Percentiles rank a stretch among this genome's conserved stretches.
These are phyloP conservation scores for Percina caprodes DNA, from an alignment of 2,113 vertebrate genomes.

Conservation along the genomic window DNA sequence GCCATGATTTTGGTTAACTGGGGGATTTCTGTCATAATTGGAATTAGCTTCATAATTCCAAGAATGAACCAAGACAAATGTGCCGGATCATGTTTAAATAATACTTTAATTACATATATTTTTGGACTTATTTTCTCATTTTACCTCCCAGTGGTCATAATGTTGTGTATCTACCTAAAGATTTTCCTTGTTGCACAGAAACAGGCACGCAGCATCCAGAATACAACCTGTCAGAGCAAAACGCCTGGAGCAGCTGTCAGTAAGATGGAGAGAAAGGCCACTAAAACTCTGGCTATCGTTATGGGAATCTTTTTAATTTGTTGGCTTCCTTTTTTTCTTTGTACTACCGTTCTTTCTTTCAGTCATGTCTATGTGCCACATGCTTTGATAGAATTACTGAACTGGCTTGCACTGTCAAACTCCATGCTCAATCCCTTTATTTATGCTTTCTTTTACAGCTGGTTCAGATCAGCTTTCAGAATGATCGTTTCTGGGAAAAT, in stretches of 20 bases:
- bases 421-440: too few relatives aligned
- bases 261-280: slow-evolving; percentile 8
- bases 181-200: slow-evolving; percentile 50
- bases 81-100: background rate
- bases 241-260: slow-evolving; percentile 14
- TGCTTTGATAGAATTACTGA: background rate
- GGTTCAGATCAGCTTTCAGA: too few relatives aligned
- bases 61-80: slow-evolving; percentile 7
- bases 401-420: slow-evolving; percentile 1
- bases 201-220: slow-evolving; percentile 47
- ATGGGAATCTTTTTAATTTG: background rate
- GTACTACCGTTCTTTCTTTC: background rate
- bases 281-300: background rate
- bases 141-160: slow-evolving; percentile 41
- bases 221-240: slow-evolving; percentile 5
- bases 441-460: background rate
- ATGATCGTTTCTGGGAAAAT: too few relatives aligned
- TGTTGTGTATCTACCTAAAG: slow-evolving; percentile 50
- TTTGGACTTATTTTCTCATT: slow-evolving; percentile 38
- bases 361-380: background rate
- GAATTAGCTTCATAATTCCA: background rate
- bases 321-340: background rate
- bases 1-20: slow-evolving; percentile 39
- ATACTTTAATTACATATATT: background rate
- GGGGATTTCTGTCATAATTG: background rate